phyloP scores from a whole-genome alignment of 2,113 vertebrate species.

The Paradoxurus hermaphroditus region DNA sequence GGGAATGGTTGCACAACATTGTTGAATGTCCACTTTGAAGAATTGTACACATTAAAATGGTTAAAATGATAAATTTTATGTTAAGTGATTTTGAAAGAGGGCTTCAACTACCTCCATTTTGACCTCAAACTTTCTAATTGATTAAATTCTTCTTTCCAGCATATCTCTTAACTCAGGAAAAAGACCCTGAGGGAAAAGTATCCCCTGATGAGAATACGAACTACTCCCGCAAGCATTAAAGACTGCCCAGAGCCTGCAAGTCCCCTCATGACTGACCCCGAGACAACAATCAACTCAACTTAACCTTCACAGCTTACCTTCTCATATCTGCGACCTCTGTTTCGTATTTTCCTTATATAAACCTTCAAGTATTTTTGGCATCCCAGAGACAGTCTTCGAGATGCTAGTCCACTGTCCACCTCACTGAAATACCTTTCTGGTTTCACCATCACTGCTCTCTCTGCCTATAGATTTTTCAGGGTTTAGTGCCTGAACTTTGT shows the following conservation, averaged over 20 bases:
- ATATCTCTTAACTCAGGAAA: background rate
- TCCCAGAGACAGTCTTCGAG: background rate
- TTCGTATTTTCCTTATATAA: background rate
- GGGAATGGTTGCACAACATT: background rate
- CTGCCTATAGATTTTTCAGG: background rate
- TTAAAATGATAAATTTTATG: background rate
- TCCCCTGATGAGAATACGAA: background rate
- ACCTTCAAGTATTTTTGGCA: background rate
- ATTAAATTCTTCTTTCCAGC: background rate
- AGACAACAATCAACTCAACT: background rate
- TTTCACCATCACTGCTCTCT: background rate
- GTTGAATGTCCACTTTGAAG: background rate
- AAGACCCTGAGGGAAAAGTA: background rate
- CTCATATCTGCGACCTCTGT: background rate
- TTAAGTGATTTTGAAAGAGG: background rate
- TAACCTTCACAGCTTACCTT: background rate
- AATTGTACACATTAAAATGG: background rate
- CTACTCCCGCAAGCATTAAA: background rate
- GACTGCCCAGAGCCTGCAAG: background rate
- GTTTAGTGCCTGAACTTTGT: background rate
- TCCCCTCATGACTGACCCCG: background rate
- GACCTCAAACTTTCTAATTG: background rate
- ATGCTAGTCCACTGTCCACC: background rate
- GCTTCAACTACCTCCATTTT: background rate
- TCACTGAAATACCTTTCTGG: background rate